Percentiles rank a stretch among this genome's conserved stretches.
Conservation (phyloP, 2,797 vertebrate species). For the Mallotus villosus region DNA sequence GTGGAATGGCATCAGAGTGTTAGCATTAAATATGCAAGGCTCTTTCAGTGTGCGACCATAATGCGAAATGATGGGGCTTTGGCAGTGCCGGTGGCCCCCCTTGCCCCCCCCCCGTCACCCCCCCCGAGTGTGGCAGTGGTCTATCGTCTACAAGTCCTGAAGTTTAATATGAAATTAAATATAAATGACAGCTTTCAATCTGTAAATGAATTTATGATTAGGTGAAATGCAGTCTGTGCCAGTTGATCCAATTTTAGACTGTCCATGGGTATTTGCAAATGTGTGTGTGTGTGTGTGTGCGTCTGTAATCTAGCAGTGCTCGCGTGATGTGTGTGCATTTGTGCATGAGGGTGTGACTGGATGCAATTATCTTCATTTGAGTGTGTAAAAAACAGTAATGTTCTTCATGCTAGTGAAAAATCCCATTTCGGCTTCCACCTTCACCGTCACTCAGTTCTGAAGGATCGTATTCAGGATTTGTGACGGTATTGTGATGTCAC, state of each 20-base stretch:
- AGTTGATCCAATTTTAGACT: not conserved
- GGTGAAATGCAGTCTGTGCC: not conserved
- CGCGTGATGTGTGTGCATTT: no score
- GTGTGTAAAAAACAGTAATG: not conserved
- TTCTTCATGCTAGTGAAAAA: not conserved
- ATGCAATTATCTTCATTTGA: not conserved
- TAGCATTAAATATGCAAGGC: slow-evolving; percentile 22
- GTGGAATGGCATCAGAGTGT: not conserved
- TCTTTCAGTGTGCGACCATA: slow-evolving; percentile 16
- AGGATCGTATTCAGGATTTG: no score
- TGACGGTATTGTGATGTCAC: no score
- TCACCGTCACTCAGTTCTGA: no score
- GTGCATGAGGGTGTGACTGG: not conserved
- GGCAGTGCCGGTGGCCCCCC: no score
- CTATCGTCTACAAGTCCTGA: slow-evolving; percentile 13
- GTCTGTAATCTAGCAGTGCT: not conserved
- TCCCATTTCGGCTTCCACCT: no score
- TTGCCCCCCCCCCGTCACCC: no score
- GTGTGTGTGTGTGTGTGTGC: not conserved
- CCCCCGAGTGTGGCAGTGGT: not conserved
- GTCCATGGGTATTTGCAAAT: not conserved
- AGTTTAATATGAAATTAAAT: slow-evolving; percentile 27
- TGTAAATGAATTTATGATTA: slow-evolving; percentile 26
- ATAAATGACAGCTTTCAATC: slow-evolving; percentile 32
- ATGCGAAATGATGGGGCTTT: slow-evolving; percentile 16